Evolutionary conservation across 1,140 invertebrate genomes (phyloP).

Genomic region (Plutomurus gul): DNA sequence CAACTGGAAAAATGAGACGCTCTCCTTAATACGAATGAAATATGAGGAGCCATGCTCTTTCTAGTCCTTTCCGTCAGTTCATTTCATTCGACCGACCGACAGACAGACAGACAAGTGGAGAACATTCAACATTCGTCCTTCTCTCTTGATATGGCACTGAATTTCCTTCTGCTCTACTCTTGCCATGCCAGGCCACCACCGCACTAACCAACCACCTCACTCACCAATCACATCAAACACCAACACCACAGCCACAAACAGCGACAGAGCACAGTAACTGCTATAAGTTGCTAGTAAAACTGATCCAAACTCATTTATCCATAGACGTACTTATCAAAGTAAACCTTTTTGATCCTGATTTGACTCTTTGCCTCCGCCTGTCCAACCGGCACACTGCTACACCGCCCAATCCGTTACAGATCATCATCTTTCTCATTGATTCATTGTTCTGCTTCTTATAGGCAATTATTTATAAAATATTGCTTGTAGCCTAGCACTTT

Average conservation of each 20-base stretch:
- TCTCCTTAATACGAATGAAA: constrained; percentile 51
- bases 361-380: constrained; percentile 12
- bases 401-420: constrained; percentile 27
- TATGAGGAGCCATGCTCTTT: constrained; percentile 45
- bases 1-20: constrained; percentile 48
- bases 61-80: constrained; percentile 13
- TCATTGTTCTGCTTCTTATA: constrained; percentile 2
- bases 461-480: constrained; percentile 18
- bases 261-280: too few species aligned
- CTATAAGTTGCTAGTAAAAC: neutral
- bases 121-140: constrained; percentile 9
- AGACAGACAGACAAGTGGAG: constrained; percentile 6
- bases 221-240: neutral
- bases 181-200: neutral
- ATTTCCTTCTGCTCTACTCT: neutral
- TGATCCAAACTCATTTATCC: neutral
- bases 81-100: neutral
- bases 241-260: neutral
- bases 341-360: constrained; percentile 13
- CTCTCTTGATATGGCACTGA: constrained; percentile 15
- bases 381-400: constrained; percentile 12
- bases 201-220: neutral
- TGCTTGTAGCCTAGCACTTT: neutral
- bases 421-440: constrained; percentile 14
- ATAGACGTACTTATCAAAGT: neutral